A percentile compares a stretch with the other conserved stretches of the same genome.
Evolutionary conservation across 2,797 vertebrate genomes (phyloP).

Genomic region (Poliocrania exsul): DNA sequence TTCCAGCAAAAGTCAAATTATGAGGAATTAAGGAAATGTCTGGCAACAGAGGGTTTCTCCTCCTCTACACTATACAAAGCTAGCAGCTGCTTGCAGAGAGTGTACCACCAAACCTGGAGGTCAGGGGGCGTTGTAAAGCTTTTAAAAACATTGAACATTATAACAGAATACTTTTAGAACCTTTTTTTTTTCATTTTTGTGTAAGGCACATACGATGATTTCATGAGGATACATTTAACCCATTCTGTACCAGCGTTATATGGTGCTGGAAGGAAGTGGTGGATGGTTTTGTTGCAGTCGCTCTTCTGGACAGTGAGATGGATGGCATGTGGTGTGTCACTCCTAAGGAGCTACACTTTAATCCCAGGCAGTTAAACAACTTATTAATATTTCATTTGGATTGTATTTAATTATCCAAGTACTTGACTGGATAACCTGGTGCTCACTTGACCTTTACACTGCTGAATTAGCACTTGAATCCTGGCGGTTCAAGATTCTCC

Average conservation of each 20-base stretch:
- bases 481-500: background rate
- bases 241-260: background rate
- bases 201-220: background rate
- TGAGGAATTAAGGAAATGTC: constrained; percentile 61
- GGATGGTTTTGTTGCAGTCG: background rate
- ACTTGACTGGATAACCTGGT: background rate
- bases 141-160: background rate
- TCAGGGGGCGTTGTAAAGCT: background rate
- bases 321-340: background rate
- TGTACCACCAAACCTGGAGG: background rate
- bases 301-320: background rate
- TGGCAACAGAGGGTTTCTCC: constrained; percentile 31
- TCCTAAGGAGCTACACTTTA: background rate
- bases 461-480: background rate
- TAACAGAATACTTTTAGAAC: background rate
- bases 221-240: background rate
- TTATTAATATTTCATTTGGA: background rate
- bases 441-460: background rate
- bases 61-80: constrained; percentile 15
- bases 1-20: constrained; percentile 67
- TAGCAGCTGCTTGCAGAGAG: constrained; percentile 1
- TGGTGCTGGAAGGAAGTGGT: background rate
- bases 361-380: background rate
- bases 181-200: background rate
- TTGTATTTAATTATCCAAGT: background rate